Percentiles rank a stretch among this genome's conserved stretches.
phyloP scores from a whole-genome alignment of 2,888 invertebrate genomes.

The Conistra vaccinii region DNA sequence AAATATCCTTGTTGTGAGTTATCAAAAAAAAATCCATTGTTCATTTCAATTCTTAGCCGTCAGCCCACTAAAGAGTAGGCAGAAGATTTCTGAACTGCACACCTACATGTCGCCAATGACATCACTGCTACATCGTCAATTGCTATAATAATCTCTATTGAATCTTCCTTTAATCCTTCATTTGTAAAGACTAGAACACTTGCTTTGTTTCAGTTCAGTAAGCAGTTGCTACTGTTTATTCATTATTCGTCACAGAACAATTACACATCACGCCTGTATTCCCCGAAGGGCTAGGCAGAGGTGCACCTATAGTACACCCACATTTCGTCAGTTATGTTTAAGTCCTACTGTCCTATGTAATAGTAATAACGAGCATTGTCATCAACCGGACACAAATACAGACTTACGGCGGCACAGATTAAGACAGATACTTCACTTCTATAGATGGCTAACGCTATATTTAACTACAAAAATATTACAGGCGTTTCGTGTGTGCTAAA shows the following conservation, averaged over 20 bases:
- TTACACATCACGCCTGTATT: too few species aligned
- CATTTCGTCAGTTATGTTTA: too few species aligned
- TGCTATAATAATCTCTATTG: conserved; percentile 36
- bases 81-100: conserved; percentile 24
- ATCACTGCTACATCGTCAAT: conserved; percentile 39
- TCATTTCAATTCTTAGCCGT: not conserved
- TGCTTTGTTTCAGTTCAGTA: conserved; percentile 15
- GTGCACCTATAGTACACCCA: too few species aligned
- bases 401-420: too few species aligned
- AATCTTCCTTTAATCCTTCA: conserved; percentile 23
- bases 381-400: too few species aligned
- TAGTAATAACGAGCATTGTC: too few species aligned
- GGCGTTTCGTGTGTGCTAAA: too few species aligned
- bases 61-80: conserved; percentile 1
- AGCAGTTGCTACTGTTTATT: conserved; percentile 8
- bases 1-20: not conserved
- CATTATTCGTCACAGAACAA: not conserved
- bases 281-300: too few species aligned
- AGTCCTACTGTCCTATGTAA: too few species aligned
- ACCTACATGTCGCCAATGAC: conserved; percentile 45
- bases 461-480: too few species aligned
- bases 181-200: not conserved
- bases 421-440: too few species aligned
- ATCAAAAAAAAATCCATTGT: not conserved
- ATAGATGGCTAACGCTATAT: too few species aligned